Conservation (phyloP, 1,140 invertebrate species). For the Diachasma alloeum region DNA sequence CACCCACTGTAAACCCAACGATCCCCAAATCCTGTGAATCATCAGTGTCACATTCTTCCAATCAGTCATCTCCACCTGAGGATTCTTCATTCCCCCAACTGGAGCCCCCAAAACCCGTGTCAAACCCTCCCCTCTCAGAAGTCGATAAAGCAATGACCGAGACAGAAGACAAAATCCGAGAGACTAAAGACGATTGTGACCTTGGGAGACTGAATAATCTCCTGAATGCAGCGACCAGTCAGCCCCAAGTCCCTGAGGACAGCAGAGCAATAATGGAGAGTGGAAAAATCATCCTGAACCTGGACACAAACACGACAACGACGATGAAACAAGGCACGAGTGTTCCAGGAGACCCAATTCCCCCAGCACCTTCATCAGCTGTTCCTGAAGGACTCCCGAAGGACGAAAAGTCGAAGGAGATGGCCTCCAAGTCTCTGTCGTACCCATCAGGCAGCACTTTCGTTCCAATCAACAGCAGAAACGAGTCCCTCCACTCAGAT, state of each 20-base stretch:
- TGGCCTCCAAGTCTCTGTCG: conserved; percentile 60
- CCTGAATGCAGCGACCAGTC: conserved; percentile 39
- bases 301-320: conserved; percentile 61
- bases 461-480: conserved; percentile 66
- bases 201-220: conserved; percentile 53
- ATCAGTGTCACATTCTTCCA: neutral
- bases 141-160: conserved; percentile 22
- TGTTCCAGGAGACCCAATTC: neutral
- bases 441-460: conserved; percentile 61
- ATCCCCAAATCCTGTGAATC: neutral
- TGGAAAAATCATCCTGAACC: conserved; percentile 60
- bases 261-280: conserved; percentile 39
- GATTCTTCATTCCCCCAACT: neutral
- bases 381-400: conserved; percentile 34
- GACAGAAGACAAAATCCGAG: conserved; percentile 16
- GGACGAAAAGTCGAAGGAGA: conserved; percentile 46
- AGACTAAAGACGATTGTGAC: conserved; percentile 45
- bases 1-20: neutral
- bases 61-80: neutral
- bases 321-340: conserved; percentile 53
- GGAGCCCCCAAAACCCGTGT: neutral
- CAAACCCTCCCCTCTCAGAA: neutral
- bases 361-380: conserved; percentile 13
- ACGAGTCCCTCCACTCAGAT: conserved; percentile 70
- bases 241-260: conserved; percentile 28